Evolutionary conservation across 2,797 vertebrate genomes (phyloP).

Genomic region (Dendrocincla tyrannina): DNA sequence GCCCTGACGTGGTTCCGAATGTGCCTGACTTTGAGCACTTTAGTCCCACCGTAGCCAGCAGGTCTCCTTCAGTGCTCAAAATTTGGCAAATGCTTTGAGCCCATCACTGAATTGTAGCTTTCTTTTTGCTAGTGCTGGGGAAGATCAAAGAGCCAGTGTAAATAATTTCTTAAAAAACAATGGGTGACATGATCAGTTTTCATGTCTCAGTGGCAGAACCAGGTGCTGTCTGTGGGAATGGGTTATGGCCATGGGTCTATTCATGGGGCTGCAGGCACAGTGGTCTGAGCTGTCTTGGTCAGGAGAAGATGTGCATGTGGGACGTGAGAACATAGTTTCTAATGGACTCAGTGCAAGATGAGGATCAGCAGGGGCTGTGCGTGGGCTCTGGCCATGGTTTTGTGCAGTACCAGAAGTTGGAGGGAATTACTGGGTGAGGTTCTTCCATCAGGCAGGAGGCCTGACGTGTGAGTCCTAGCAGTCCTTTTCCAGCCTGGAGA

Average conservation of each 20-base stretch:
- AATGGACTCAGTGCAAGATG: fast-evolving
- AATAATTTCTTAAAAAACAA: background rate
- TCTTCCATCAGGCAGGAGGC: background rate
- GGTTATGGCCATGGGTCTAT: background rate
- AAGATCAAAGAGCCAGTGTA: slow-evolving; percentile 9
- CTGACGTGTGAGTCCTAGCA: background rate
- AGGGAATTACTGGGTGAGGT: background rate
- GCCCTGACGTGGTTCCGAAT: background rate
- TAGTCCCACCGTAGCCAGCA: background rate
- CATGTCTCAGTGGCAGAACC: background rate
- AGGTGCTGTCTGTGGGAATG: background rate
- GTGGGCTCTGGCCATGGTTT: background rate
- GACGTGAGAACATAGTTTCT: fast-evolving
- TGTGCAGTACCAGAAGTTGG: background rate
- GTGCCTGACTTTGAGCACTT: background rate
- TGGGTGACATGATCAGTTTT: background rate
- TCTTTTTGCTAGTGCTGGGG: background rate
- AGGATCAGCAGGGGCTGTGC: background rate
- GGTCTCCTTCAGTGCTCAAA: background rate
- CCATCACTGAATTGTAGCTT: background rate
- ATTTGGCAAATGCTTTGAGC: background rate
- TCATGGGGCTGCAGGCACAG: fast-evolving
- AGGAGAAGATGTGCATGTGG: background rate
- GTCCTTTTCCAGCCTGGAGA: background rate
- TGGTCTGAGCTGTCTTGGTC: background rate